Evolutionary conservation across 1,140 invertebrate genomes (phyloP), one percentile per base, ranked within the genome.

Genomic region (Harpegnathos saltator): DNA sequence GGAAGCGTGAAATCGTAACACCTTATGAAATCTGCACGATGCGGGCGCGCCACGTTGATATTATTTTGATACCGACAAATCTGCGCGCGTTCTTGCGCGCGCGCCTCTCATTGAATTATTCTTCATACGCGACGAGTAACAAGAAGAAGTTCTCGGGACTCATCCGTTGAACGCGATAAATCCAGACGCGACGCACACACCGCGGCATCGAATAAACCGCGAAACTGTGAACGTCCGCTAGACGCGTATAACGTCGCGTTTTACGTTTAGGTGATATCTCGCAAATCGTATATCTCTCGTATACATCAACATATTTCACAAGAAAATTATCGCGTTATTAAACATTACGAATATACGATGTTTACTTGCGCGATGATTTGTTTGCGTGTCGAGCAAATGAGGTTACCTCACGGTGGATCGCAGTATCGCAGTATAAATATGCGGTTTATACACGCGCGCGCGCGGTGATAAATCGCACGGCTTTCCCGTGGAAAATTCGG

Each of bases 1-100:
- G 56, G 71, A 74, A 83, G 80, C 63, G 75, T 63, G 74, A 68
- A 84, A 68, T 84, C 65, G 75, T 68, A 83, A 66, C 62, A 50
- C 73, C 62, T 75, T 65, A 84, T 78, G 82, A 80, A 59, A 69
- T 50, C 58, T n/a, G 48, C 44, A 33, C 62, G 81, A 75, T 44
- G 61, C 15, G 58, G 71, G 48, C 54, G 61, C 19, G 26, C 33
- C 14, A 54, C 38, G 1, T 59, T 48, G 50, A 66, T 19, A 7
- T 56, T 15, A 44, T 33, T 29, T 50, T 52, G 48, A 14, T 24
- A 66, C n/a, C 12, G 22, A 52, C 29, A 38, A 77, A 65, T 66
- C 15, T 50, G 24, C 38, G 29, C 9, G 38, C 38, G 52, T n/a
- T 33, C 29, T 3, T 3, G 29, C 29, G 56, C 14, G 38, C 29